Evolutionary conservation across 2,888 invertebrate species (phyloP), one percentile per base, ranked within the genome.

Genomic region (Automeris io): DNA sequence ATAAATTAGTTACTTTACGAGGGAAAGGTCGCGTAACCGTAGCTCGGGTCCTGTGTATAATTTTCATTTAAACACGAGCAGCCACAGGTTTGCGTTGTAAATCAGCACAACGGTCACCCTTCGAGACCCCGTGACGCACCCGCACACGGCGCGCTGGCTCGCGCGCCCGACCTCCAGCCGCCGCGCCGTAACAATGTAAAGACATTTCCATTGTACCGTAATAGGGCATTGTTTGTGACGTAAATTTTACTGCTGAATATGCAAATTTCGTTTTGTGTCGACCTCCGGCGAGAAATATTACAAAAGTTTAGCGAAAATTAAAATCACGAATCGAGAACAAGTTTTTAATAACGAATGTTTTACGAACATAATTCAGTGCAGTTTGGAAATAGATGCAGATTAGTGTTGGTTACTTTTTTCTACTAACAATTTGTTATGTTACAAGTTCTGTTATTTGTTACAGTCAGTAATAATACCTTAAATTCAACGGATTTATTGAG

Each of bases 151-250:
- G 42, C 51, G 16, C 45, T 45, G 48, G 46, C 49, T 43, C 39
- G 32, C 49, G 37, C 54, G 41, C 51, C 46, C 50, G 47, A 47
- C 54, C 49, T 29, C 47, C 48, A 35, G 47, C 44, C 61, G 46
- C 62, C 69, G 72, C 69, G 46, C 62, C 69, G 72, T 69, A 73
- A 80, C 79, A 80, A 77, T 76, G 76, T 79, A 79, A 81, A 79
- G 79, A 81, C 76, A 81, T 79, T 80, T 72, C 74, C 73, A 81
- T 80, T 80, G 78, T 80, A 70, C 71, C 71, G 69, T 80, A 79
- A 80, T 79, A 77, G 76, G 70, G 72, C 73, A 81, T 80, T 80
- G 81, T 80, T 82, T 83, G 78, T 79, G 77, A 79, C 77, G 79
- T 76, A 77, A 80, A 80, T 80, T 79, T 75, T 67, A 76, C 76